These are phyloP conservation scores for Monopterus albus DNA, from an alignment of 2,113 vertebrate species.

Conservation along the genomic window DNA sequence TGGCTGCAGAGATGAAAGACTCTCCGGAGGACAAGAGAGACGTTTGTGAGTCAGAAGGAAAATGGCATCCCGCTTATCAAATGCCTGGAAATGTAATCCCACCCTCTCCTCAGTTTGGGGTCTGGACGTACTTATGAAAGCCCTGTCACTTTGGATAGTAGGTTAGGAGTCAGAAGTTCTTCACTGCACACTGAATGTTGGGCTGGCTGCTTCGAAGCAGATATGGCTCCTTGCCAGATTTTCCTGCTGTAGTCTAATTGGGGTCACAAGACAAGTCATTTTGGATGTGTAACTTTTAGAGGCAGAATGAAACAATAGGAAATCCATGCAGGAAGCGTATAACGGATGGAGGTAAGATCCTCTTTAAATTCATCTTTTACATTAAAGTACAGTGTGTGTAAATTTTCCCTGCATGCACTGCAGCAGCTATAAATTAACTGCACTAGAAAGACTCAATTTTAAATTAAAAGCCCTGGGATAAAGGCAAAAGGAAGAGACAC, in stretches of 20 bases:
- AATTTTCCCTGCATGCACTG: background rate
- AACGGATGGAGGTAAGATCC: slow-evolving; percentile 50
- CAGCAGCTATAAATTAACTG: background rate
- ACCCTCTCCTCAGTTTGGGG: slow-evolving; percentile 38
- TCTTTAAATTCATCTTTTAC: slow-evolving; percentile 61
- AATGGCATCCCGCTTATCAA: slow-evolving; percentile 79
- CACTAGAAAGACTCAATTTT: slow-evolving; percentile 13
- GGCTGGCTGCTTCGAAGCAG: slow-evolving; percentile 64
- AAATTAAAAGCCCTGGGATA: slow-evolving; percentile 41
- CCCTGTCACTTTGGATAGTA: slow-evolving; percentile 68
- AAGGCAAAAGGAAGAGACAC: slow-evolving; percentile 20
- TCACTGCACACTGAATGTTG: slow-evolving; percentile 32
- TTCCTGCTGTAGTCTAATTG: slow-evolving; percentile 72
- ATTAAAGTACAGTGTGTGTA: slow-evolving; percentile 37
- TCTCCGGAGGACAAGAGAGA: slow-evolving; percentile 81
- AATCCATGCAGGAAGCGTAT: slow-evolving; percentile 38
- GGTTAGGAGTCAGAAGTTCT: slow-evolving; percentile 72
- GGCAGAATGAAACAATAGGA: slow-evolving; percentile 63
- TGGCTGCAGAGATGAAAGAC: slow-evolving; percentile 79
- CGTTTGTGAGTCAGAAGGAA: slow-evolving; percentile 73
- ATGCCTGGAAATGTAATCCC: slow-evolving; percentile 75
- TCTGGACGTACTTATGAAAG: slow-evolving; percentile 72
- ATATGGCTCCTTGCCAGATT: slow-evolving; percentile 74
- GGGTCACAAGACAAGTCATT: slow-evolving; percentile 74
- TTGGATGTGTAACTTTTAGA: slow-evolving; percentile 66